Conservation (phyloP, 2,797 vertebrate genomes). For the Coluber constrictor region DNA sequence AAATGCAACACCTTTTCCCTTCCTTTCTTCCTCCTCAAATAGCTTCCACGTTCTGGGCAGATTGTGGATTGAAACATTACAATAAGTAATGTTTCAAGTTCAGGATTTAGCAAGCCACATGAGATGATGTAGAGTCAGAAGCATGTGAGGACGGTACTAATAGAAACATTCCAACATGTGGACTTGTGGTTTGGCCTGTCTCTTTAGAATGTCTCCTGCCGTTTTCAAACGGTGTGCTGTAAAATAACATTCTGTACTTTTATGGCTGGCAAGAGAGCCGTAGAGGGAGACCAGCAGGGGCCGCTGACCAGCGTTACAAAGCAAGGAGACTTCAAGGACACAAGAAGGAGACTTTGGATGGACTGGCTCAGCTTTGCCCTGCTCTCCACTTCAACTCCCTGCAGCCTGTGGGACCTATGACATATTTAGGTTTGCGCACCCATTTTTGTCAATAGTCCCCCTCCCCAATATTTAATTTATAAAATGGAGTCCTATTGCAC, state of each 20-base stretch:
- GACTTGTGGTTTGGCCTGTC: conserved; percentile 54
- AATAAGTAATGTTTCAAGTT: too few relatives aligned
- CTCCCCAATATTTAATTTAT: not conserved
- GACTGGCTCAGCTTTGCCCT: not conserved
- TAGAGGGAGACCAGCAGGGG: conserved; percentile 34
- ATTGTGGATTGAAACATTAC: too few relatives aligned
- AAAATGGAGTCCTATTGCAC: not conserved
- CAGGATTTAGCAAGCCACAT: not conserved
- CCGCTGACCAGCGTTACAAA: not conserved
- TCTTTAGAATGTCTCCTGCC: conserved; percentile 35
- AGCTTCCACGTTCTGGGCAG: not conserved
- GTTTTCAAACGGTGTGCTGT: conserved; percentile 23
- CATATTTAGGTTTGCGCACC: not conserved
- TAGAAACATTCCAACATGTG: conserved; percentile 53
- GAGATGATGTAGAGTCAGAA: not conserved
- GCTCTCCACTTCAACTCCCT: not conserved
- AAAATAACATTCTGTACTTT: conserved; percentile 63
- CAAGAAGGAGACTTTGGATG: too few relatives aligned
- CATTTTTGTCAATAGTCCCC: not conserved
- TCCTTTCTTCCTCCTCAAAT: not conserved
- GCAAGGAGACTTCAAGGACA: not conserved
- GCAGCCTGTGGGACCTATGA: not conserved
- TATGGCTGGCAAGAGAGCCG: conserved; percentile 42
- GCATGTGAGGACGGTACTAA: conserved; percentile 36
- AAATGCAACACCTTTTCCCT: not conserved